Evolutionary conservation across 2,888 invertebrate genomes (phyloP).

Genomic region (Lochmaea capreae): DNA sequence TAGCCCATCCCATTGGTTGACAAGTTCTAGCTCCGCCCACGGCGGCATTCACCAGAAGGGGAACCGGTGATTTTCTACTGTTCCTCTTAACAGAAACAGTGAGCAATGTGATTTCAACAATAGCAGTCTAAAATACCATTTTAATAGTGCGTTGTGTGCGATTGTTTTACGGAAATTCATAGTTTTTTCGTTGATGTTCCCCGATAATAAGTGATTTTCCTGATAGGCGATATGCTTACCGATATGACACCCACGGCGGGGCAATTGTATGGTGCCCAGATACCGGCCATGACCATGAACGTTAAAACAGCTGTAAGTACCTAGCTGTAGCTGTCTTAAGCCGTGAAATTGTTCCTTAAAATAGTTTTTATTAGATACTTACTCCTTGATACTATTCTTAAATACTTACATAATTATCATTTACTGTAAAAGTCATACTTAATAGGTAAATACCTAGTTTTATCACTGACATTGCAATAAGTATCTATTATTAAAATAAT

Average conservation of each 20-base stretch:
- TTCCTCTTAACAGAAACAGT: conserved; percentile 65
- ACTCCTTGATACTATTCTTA: too few relatives aligned
- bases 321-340: too few relatives aligned
- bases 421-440: too few relatives aligned
- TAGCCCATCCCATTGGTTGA: conserved; percentile 57
- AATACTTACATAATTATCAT: too few relatives aligned
- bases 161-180: conserved; percentile 51
- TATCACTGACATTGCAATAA: too few relatives aligned
- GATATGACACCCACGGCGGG: conserved; percentile 73
- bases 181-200: conserved; percentile 42
- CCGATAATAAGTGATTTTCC: conserved; percentile 41
- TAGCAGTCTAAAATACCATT: conserved; percentile 57
- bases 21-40: conserved; percentile 50
- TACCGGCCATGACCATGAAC: conserved; percentile 73
- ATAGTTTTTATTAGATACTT: too few relatives aligned
- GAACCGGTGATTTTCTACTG: conserved; percentile 63
- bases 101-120: conserved; percentile 65
- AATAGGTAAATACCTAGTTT: too few relatives aligned
- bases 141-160: conserved; percentile 50
- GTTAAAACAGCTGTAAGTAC: conserved; percentile 64
- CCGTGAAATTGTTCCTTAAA: neutral
- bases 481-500: too few relatives aligned
- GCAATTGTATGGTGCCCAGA: conserved; percentile 72
- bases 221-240: conserved; percentile 67
- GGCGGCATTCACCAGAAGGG: conserved; percentile 58